Percentiles rank a stretch among this genome's conserved stretches.
Conservation (phyloP, 2,888 invertebrate species). For the Hyposoter dolosus region DNA sequence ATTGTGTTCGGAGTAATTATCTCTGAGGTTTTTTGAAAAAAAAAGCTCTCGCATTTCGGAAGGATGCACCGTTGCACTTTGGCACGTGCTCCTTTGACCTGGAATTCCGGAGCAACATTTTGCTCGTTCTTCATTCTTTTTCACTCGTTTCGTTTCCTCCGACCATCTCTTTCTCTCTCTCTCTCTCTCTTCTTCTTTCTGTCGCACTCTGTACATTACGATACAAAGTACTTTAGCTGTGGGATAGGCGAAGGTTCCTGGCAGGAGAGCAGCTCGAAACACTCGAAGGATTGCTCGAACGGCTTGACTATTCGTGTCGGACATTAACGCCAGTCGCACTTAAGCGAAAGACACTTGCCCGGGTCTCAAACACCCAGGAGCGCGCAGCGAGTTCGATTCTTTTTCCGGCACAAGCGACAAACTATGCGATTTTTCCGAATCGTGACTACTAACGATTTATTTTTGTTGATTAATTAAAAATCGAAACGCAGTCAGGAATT, state of each 20-base stretch:
- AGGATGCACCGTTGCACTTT: slow-evolving; percentile 61
- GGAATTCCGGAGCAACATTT: slow-evolving; percentile 57
- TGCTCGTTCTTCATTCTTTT: slow-evolving; percentile 5
- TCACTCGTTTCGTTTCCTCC: slow-evolving; percentile 44
- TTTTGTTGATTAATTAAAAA: not conserved
- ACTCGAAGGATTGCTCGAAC: slow-evolving; percentile 50
- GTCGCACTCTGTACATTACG: slow-evolving; percentile 9
- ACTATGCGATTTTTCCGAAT: not conserved
- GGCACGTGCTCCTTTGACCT: slow-evolving; percentile 39
- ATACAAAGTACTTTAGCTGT: slow-evolving; percentile 48
- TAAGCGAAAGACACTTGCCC: not conserved
- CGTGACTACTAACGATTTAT: not conserved
- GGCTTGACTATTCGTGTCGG: slow-evolving; percentile 42
- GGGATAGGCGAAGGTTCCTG: slow-evolving; percentile 13
- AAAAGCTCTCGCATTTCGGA: not conserved
- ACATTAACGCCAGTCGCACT: slow-evolving; percentile 35
- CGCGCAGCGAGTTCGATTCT: not conserved
- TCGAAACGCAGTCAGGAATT: not conserved
- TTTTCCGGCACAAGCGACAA: not conserved
- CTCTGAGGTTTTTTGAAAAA: not conserved
- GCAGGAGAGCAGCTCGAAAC: not conserved
- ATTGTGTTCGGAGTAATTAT: not conserved
- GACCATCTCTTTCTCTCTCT: not conserved
- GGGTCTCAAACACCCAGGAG: not conserved
- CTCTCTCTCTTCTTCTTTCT: not conserved